Evolutionary conservation across 2,888 invertebrate genomes (phyloP).

Genomic region (Deilephila porcellus): DNA sequence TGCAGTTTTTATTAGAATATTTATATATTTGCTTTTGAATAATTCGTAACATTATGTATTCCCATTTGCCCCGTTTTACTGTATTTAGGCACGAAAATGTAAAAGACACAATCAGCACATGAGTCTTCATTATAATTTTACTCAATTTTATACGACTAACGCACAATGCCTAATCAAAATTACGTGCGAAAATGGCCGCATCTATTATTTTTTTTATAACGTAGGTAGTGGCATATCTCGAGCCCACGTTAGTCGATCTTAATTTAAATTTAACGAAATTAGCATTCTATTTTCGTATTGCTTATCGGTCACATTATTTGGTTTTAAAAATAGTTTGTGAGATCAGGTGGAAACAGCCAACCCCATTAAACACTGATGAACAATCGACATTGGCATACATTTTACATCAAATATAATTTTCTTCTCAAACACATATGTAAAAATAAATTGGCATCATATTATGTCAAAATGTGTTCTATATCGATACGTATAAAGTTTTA

Average conservation of each 20-base stretch:
- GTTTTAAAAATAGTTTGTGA: background rate
- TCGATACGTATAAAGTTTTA: background rate
- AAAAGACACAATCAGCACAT: too few species aligned
- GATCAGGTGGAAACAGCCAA: background rate
- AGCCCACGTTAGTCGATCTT: background rate
- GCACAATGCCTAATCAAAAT: too few species aligned
- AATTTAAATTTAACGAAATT: background rate
- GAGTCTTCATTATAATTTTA: too few species aligned
- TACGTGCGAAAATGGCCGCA: too few species aligned
- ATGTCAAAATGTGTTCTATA: background rate
- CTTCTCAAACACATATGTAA: too few species aligned
- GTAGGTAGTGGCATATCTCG: background rate
- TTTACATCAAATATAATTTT: too few species aligned
- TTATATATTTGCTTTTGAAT: too few species aligned
- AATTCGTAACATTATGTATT: too few species aligned
- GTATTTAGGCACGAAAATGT: too few species aligned
- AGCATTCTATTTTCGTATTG: constrained; percentile 12
- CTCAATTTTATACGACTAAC: too few species aligned
- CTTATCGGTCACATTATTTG: background rate
- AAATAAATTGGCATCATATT: background rate
- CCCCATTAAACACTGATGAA: background rate
- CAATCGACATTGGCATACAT: background rate
- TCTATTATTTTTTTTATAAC: background rate
- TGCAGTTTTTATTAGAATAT: too few species aligned
- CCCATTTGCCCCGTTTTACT: too few species aligned